Base-by-base conservation (phyloP, 2,113 vertebrate genomes). In the Carassius gibelio region DNA sequence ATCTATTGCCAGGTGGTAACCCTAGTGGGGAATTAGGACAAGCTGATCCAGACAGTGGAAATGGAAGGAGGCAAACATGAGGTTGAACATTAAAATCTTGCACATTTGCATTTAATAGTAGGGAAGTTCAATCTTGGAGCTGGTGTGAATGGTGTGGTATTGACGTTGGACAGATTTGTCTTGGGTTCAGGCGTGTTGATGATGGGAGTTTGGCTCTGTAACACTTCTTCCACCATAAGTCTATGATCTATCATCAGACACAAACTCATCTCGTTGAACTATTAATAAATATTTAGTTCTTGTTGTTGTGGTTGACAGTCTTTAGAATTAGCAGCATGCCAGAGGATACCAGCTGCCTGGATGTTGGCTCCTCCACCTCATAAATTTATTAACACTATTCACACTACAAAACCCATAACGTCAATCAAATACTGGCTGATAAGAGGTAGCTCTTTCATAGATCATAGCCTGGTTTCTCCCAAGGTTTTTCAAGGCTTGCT, bases 351-450 rank as follows among this genome's bases (percentile, higher is more conserved):
- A 42, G 36, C 69, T 75, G 72, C 72, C 13, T 26, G n/a, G 13
- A 75, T 75, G n/a, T 75, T 50, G 72, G 72, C 72, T 75, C 42
- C 42, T 48, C n/a, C 72, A 50, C n/a, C 42, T 75, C 72, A 75
- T 26, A 48, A 11, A 74, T 21, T 71, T 42, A 42, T 48, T 23
- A 23, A 48, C 45, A 48, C 45, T 48, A 48, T 48, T 48, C 45
- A 48, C 45, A 23, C 21, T n/a, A 48, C 71, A 74, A 74, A 45
- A n/a, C 71, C 8, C 68, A 21, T 38, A 71, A 38, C 4, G 17
- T 42, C 42, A 48, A 3, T 74, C 38, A 74, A 74, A 74, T 38
- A 19, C 36, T 10, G 4, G 1, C 9, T 71, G 4, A 21, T n/a
- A 42, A 38, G 66, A 21, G 17, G 1, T 71, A 21, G 34, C 68